Conservation (phyloP, 2,797 vertebrate species). For the Betta splendens region DNA sequence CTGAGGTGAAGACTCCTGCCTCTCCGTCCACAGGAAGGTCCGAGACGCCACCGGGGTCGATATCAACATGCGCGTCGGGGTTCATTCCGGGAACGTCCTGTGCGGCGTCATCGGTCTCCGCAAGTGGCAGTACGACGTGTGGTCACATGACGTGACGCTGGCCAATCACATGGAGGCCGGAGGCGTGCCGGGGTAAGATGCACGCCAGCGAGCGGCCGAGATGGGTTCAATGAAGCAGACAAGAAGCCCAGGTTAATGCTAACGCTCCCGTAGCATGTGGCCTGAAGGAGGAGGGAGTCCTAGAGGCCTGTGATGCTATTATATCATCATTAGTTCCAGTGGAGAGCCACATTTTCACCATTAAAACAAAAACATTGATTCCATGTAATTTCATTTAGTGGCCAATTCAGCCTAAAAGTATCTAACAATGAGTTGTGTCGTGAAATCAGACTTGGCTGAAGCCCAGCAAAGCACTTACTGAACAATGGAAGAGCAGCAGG, state of each 20-base stretch:
- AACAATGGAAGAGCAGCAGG: slow-evolving; percentile 1
- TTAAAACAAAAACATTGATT: not conserved
- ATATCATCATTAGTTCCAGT: slow-evolving; percentile 27
- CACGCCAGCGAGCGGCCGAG: too few relatives aligned
- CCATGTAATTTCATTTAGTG: not conserved
- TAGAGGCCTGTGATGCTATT: not conserved
- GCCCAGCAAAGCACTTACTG: slow-evolving; percentile 3
- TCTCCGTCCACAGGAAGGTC: slow-evolving; percentile 86
- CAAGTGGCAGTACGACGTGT: slow-evolving; percentile 99
- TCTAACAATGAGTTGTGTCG: not conserved
- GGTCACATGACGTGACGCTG: slow-evolving; percentile 97
- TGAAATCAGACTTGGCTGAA: slow-evolving; percentile 9
- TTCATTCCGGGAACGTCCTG: slow-evolving; percentile 96
- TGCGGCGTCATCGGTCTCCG: slow-evolving; percentile 96
- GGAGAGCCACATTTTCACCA: not conserved
- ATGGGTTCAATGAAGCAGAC: slow-evolving; percentile 7
- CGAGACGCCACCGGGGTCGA: slow-evolving; percentile 94
- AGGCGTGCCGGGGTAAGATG: slow-evolving; percentile 91
- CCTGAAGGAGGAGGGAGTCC: slow-evolving; percentile 12
- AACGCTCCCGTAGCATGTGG: slow-evolving; percentile 13
- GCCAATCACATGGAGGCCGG: slow-evolving; percentile 99
- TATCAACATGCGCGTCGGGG: slow-evolving; percentile 97
- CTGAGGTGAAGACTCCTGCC: too few relatives aligned
- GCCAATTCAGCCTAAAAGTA: not conserved
- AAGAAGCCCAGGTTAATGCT: too few relatives aligned